Base-by-base conservation (phyloP, 2,888 invertebrate species). In the Amphipoea lucens region DNA sequence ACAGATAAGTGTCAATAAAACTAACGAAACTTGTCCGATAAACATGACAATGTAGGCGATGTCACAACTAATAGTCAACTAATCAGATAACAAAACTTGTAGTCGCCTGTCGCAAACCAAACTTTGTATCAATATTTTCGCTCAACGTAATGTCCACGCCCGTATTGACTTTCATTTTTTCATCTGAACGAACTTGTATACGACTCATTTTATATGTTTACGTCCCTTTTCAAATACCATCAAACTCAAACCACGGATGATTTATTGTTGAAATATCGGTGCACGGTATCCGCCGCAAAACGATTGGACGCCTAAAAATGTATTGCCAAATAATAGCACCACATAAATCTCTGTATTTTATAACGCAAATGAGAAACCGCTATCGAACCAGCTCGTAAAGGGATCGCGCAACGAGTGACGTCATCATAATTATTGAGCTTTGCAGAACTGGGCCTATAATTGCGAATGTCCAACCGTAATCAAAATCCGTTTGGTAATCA, bases 181-280 rank as follows among this genome's bases (percentile, higher is more conserved):
- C 85, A 81, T 80, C 70, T 54, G 71, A 88, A 76, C 77, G 78
- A 83, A 85, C 88, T 87, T 84, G 83, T 81, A 69, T 82, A 77
- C 73, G 79, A 85, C 80, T 82, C 87, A 84, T 90, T 90, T 85
- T 88, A 90, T 90, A 89, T 90, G 91, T 92, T 90, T 88, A 85
- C 89, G 83, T 90, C 86, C 88, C 89, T 90, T 93, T 93, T 90
- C 89, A 92, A 92, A 93, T 88, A 90, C 89, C 91, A 91, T 93
- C 85, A 90, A 86, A 89, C 80, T 88, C 92, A 91, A 92, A 92
- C 89, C 89, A 87, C 74, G 76, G 87, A 90, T 94, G 93, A 94
- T 94, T 94, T 94, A 94, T 94, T 90, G 87, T 87, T 87, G 78
- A 91, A 91, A 93, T 92, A 92, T 92, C 85, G 91, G 88, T 86